Evolutionary conservation across 2,797 vertebrate genomes (phyloP), one percentile per base, ranked within the genome.

Genomic region (Poeciliopsis turneri): DNA sequence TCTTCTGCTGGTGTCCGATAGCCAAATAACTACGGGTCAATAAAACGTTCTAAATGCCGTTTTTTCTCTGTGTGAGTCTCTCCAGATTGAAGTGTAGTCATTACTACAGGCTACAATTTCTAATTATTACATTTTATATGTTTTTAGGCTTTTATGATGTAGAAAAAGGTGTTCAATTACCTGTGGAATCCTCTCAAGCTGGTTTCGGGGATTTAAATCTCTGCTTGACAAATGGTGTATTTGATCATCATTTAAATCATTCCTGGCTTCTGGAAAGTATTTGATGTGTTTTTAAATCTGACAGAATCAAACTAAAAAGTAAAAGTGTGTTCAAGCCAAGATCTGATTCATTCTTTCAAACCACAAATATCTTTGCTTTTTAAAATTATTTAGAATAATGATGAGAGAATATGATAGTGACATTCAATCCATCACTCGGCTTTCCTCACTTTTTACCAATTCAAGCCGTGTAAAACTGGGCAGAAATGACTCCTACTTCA

Each of bases 361-460:
- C 18, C 11, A 13, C 23, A 69, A 69, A 69, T 41, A 43, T 25
- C 36, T 72, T 46, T n/a, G 5, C 28, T 25, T 72, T 30, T 5
- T 28, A 0, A 16, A 55, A 68, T 39, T 36, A 4, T 73, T 41
- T 30, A 13, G 20, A 66, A 69, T n/a, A 69, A n/a, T 8, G 13
- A 43, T 8, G 23, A 69, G 66, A 28, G 25, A 30, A 41, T 30
- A 68, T 10, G 3, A 41, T 30, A 15, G 5, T 75, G 68, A 72
- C 75, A 51, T 81, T 83, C 79, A 76, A 59, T 61, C 20, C 18
- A 73, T 69, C 39, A 45, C 41, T 49, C 61, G 68, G 45, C 74
- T 75, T 30, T 77, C 33, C 25, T 77, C 51, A 28, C 45, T 78
- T 15, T 13, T 66, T 33, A 72, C 30, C 18, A 16, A 49, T 75